Percentiles rank a stretch among this genome's conserved stretches.
Conservation (phyloP, 2,888 invertebrate genomes). For the Latheticus oryzae region DNA sequence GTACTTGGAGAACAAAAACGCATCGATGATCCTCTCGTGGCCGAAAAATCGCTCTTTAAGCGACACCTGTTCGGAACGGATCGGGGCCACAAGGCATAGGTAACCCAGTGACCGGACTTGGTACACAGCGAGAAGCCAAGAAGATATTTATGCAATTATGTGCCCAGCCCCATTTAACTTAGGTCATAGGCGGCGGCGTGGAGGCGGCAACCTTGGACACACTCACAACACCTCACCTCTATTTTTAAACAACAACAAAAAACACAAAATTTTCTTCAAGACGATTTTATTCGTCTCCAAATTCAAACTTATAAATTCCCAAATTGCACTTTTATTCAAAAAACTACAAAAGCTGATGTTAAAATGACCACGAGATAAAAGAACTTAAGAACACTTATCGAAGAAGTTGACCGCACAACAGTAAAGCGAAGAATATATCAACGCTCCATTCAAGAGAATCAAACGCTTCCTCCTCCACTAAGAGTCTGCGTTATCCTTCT, state of each 20-base stretch:
- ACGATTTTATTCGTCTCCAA: too few relatives aligned
- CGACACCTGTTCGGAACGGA: conserved; percentile 41
- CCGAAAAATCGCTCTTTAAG: conserved; percentile 32
- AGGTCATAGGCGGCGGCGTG: conserved; percentile 4
- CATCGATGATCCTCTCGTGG: conserved; percentile 12
- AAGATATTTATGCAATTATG: conserved; percentile 41
- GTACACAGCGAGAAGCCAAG: conserved; percentile 32
- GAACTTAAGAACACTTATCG: too few relatives aligned
- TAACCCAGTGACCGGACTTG: conserved; percentile 59
- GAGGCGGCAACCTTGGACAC: conserved; percentile 5
- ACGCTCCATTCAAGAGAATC: conserved; percentile 31
- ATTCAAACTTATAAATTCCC: too few relatives aligned
- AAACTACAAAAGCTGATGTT: too few relatives aligned
- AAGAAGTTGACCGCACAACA: conserved; percentile 26
- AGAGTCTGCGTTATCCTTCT: conserved; percentile 21
- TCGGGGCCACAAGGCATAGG: conserved; percentile 59
- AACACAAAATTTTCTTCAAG: too few relatives aligned
- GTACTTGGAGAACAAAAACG: conserved; percentile 27
- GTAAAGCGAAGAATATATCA: conserved; percentile 20
- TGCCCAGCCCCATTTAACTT: conserved; percentile 38
- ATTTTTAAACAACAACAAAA: too few relatives aligned
- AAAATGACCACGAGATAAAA: too few relatives aligned
- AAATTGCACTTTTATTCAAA: too few relatives aligned
- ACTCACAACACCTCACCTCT: too few relatives aligned
- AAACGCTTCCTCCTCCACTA: conserved; percentile 17